Percentiles rank a stretch among this genome's conserved stretches.
These are phyloP conservation scores for Anthopleura xanthogrammica DNA, from an alignment of 92 coral and sea anemone species.

Conservation along the genomic window DNA sequence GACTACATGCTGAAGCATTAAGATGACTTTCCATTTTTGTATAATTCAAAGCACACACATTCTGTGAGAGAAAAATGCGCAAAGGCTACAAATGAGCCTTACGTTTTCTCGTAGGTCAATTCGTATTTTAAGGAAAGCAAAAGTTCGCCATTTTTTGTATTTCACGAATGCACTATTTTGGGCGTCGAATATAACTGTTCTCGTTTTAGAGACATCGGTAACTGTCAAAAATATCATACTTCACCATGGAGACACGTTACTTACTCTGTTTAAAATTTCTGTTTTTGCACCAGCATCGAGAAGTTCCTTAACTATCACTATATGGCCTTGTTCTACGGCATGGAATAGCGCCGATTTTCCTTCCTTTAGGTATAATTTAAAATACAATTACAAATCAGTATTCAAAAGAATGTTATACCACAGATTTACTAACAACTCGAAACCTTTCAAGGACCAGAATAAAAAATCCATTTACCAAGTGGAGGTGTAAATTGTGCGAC, in stretches of 20 bases:
- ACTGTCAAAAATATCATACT: too few relatives aligned
- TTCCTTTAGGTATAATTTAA: conserved; percentile 39
- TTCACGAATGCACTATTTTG: too few relatives aligned
- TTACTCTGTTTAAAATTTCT: conserved; percentile 77
- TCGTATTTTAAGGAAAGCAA: too few relatives aligned
- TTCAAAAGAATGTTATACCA: neutral
- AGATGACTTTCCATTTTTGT: too few relatives aligned
- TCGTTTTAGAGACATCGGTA: too few relatives aligned
- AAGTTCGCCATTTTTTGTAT: too few relatives aligned
- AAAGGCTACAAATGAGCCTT: too few relatives aligned
- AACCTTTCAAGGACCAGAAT: neutral
- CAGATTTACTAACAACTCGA: neutral
- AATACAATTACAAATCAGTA: neutral
- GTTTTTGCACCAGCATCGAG: conserved; percentile 95
- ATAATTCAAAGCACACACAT: too few relatives aligned
- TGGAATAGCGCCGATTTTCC: conserved; percentile 92
- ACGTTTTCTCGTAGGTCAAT: too few relatives aligned
- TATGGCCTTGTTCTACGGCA: conserved; percentile 91
- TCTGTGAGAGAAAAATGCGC: too few relatives aligned
- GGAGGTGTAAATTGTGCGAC: neutral
- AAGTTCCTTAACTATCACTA: conserved; percentile 75
- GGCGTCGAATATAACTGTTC: too few relatives aligned
- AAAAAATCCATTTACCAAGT: neutral
- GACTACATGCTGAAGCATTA: too few relatives aligned
- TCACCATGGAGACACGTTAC: neutral